Evolutionary conservation across 2,113 vertebrate species (phyloP), one percentile per base, ranked within the genome.

Genomic region (Oncorhynchus gorbuscha): DNA sequence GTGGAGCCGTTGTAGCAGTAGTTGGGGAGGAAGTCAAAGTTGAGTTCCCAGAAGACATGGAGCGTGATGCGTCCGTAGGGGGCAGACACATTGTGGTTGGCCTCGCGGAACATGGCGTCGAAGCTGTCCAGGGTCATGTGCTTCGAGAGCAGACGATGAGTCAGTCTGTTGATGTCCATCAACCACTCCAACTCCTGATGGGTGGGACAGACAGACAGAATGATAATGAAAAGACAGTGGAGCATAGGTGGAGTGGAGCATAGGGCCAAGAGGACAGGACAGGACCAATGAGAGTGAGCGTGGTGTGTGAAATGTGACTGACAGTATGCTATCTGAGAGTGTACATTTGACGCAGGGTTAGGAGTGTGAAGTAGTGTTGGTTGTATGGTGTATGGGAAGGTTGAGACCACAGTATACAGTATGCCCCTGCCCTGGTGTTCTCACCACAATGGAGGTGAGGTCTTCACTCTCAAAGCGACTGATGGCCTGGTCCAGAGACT

Each of bases 1-100:
- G 98, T 99, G 83, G 98, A 99, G 20, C 98, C 98, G 0, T 99
- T 99, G 93, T 99, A 99, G 92, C 98, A 99, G 89, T 99, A 99
- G 93, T 99, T 99, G 68, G 98, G 98, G 66, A 99, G 94, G 88
- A 99, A 99, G 89, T 99, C 98, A 2, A 98, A 99, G 92, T 99
- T 99, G 76, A 99, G 96, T 87, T 99, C 98, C 98, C 98, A 99
- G 92, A 99, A 99, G 87, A 99, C 98, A 0, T 99, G 98, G 22
- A 99, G 94, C 0, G 98, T 99, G 93, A 99, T 99, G 73, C 98
- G 95, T 13, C 98, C 98, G 0, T 99, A 99, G n/a, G 98, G 98
- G 0, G 98, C 98, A 0, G 98, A 99, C 73, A 99, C 98, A 0
- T 99, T 99, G 92, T 99, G 98, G 87, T 99, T 99, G 91, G 97